These are phyloP conservation scores for Penaeus japonicus DNA, from an alignment of 1,140 invertebrate species.

Conservation along the genomic window DNA sequence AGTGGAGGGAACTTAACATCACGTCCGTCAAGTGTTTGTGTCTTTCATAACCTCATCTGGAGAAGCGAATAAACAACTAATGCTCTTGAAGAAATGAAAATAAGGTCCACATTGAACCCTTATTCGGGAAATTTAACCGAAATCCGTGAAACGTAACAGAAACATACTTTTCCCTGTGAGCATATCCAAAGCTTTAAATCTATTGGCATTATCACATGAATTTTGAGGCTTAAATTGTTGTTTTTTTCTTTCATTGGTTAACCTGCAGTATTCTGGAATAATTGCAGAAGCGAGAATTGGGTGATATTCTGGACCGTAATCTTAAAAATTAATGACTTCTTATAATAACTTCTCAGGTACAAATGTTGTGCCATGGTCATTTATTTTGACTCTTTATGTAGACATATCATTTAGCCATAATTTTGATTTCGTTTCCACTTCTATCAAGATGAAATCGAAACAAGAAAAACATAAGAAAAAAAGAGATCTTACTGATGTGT, in stretches of 20 bases:
- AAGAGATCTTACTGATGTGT: too few relatives aligned
- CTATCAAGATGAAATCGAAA: too few relatives aligned
- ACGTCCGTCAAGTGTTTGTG: background rate
- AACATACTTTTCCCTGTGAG: background rate
- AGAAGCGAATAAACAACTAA: slow-evolving; percentile 43
- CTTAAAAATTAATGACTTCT: background rate
- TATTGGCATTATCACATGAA: slow-evolving; percentile 35
- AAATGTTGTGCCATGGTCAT: background rate
- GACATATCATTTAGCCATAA: too few relatives aligned
- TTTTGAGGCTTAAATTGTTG: background rate
- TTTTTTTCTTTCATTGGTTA: too few relatives aligned
- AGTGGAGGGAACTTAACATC: too few relatives aligned
- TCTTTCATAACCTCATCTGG: slow-evolving; percentile 45
- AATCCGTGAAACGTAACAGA: too few relatives aligned
- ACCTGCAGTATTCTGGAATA: too few relatives aligned
- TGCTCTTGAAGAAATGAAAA: background rate
- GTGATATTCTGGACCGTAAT: slow-evolving; percentile 16
- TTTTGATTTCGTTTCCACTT: too few relatives aligned
- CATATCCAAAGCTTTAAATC: slow-evolving; percentile 39
- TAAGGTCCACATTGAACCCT: background rate
- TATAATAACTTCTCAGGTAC: slow-evolving; percentile 46
- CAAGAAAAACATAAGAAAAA: too few relatives aligned
- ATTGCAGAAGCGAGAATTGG: too few relatives aligned
- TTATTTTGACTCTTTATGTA: too few relatives aligned
- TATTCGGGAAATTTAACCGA: too few relatives aligned